Conservation (phyloP, 2,888 invertebrate genomes). For the Seladonia tumulorum region DNA sequence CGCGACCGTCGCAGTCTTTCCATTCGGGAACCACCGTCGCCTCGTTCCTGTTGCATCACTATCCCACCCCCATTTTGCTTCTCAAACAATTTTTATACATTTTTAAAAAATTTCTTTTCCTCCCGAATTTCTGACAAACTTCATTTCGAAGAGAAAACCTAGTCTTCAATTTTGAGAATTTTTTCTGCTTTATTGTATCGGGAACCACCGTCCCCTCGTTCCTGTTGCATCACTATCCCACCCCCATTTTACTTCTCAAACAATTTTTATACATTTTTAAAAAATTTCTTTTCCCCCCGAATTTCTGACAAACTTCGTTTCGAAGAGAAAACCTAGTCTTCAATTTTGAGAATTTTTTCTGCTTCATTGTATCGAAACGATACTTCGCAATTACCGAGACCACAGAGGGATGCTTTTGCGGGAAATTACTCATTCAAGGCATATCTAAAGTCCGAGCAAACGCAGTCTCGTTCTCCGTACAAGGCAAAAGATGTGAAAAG, state of each 20-base stretch:
- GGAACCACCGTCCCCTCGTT: neutral
- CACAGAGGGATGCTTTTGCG: neutral
- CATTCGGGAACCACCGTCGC: neutral
- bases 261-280: neutral
- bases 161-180: neutral
- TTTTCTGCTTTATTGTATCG: neutral
- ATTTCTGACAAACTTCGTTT: too few relatives aligned
- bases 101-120: neutral
- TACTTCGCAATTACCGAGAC: neutral
- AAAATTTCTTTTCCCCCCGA: neutral
- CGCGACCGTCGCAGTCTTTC: neutral
- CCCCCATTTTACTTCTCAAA: neutral
- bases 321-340: too few relatives aligned
- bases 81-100: neutral
- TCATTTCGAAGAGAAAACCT: too few relatives aligned
- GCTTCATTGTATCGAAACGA: too few relatives aligned
- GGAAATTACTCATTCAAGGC: neutral
- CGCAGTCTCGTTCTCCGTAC: neutral
- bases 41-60: neutral
- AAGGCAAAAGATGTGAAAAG: neutral
- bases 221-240: neutral
- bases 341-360: neutral
- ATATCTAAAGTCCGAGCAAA: neutral
- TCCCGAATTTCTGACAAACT: too few relatives aligned
- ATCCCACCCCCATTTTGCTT: neutral